Evolutionary conservation across 2,888 invertebrate genomes (phyloP).

Genomic region (Melanostoma mellinum): DNA sequence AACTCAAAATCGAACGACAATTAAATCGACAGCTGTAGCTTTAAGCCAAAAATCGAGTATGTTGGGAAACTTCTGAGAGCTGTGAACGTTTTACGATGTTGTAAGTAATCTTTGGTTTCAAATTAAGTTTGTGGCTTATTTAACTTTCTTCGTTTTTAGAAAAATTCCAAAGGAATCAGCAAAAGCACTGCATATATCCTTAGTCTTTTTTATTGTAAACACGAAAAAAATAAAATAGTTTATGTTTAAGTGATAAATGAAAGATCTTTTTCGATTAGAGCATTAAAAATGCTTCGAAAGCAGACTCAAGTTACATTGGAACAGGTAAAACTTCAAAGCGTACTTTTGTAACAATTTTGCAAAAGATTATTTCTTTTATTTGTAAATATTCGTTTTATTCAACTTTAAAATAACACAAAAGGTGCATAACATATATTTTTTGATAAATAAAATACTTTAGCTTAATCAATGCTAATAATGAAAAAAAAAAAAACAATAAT

Average conservation of each 20-base stretch:
- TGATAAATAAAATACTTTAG: conserved; percentile 54
- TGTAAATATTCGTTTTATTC: conserved; percentile 37
- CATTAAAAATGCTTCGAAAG: too few species aligned
- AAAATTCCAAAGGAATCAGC: conserved; percentile 25
- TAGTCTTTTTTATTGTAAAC: conserved; percentile 63
- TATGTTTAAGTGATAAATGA: conserved; percentile 29
- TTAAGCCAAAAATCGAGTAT: background rate
- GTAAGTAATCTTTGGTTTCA: conserved; percentile 24
- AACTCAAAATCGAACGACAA: conserved; percentile 79
- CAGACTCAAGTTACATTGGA: too few species aligned
- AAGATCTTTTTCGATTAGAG: background rate
- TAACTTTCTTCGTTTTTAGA: conserved; percentile 40
- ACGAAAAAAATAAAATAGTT: conserved; percentile 60
- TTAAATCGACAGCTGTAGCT: conserved; percentile 78
- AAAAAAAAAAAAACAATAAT: conserved; percentile 12
- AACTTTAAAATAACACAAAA: conserved; percentile 20
- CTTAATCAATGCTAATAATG: conserved; percentile 10
- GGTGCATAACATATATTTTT: conserved; percentile 38
- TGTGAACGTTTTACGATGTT: conserved; percentile 45
- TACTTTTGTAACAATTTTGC: too few species aligned
- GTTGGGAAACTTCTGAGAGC: conserved; percentile 20
- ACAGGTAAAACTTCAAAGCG: too few species aligned
- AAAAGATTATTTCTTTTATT: background rate
- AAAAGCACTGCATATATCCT: conserved; percentile 40
- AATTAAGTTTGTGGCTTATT: background rate